Base-by-base conservation (phyloP, 1,140 invertebrate species). In the Paracyclopina nana region DNA sequence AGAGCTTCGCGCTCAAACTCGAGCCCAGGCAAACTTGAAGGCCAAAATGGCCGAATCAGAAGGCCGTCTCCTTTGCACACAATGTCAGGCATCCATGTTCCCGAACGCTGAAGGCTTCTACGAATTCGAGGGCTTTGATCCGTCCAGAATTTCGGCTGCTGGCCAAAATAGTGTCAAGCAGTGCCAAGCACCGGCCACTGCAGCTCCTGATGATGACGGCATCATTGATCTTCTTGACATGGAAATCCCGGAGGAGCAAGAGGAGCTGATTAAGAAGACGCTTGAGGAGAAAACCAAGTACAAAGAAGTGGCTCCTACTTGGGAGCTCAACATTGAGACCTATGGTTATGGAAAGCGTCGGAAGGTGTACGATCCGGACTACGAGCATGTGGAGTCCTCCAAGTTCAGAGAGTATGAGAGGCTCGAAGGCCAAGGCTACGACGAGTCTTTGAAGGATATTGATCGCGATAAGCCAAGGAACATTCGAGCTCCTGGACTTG, bases 371-470 rank as follows among this genome's bases (percentile, higher is more conserved):
- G 48, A 50, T 18, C 48, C 48, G 2, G 48, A 50, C 24, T 50
- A 50, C 24, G 48, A 50, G 24, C 48, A 50, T 18, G 25, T 50
- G 3, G 48, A 50, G 30, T 16, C 9, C 25, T 16, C 25, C 30
- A 50, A 50, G 14, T 50, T 30, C 30, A 50, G 34, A 30, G 48
- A 50, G 18, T 50, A 50, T 31, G 48, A 50, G 18, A 50, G 48
- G 16, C 30, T 50, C 25, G 48, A 50, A 25, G 25, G 3, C 16
- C 11, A 31, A 31, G 48, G 48, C 12, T 50, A 50, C 24, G 48
- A 50, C 16, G 30, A 50, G 28, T 34, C 29, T 14, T 38, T 50
- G 1, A 50, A 50, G 20, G 48, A 50, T 40, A 14, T 22, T 6
- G 48, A 38, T n/a, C 16, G 30, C 4, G 18, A 50, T n/a, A 50